These are phyloP conservation scores for Psittacara wagleri DNA, from an alignment of 2,113 vertebrate species.

Conservation along the genomic window DNA sequence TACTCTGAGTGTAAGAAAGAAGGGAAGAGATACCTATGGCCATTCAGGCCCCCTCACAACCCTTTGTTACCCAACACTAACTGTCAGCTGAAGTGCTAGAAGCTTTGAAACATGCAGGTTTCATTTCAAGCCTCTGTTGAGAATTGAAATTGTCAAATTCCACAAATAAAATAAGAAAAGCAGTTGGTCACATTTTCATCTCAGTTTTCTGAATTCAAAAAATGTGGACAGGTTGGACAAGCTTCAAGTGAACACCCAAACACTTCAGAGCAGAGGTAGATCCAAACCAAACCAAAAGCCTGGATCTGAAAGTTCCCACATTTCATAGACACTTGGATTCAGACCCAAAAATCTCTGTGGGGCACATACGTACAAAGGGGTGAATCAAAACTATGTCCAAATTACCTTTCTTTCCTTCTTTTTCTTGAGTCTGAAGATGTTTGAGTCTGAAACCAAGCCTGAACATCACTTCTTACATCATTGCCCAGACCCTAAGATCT, in stretches of 20 bases:
- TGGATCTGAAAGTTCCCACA: not conserved
- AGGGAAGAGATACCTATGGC: not conserved
- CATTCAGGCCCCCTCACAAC: not conserved
- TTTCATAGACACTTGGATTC: not conserved
- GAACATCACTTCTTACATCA: accelerated
- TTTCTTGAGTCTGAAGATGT: not conserved
- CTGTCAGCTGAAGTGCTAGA: not conserved
- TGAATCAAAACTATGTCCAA: not conserved
- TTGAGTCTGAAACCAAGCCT: not conserved
- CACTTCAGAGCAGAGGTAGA: constrained; percentile 1
- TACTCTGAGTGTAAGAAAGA: not conserved
- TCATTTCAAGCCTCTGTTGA: not conserved
- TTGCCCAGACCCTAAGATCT: not conserved
- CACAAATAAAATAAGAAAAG: not conserved
- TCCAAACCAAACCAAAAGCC: not conserved
- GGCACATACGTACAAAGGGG: not conserved
- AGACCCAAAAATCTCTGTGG: not conserved
- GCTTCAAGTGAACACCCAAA: constrained; percentile 16
- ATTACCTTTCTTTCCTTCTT: not conserved
- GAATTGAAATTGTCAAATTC: not conserved
- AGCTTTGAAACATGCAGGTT: not conserved
- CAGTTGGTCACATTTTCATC: not conserved
- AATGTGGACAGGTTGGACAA: not conserved
- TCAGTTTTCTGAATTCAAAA: not conserved
- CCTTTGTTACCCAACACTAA: not conserved